Evolutionary conservation across 2,888 invertebrate genomes (phyloP).

Genomic region (Yponomeuta evonymella): DNA sequence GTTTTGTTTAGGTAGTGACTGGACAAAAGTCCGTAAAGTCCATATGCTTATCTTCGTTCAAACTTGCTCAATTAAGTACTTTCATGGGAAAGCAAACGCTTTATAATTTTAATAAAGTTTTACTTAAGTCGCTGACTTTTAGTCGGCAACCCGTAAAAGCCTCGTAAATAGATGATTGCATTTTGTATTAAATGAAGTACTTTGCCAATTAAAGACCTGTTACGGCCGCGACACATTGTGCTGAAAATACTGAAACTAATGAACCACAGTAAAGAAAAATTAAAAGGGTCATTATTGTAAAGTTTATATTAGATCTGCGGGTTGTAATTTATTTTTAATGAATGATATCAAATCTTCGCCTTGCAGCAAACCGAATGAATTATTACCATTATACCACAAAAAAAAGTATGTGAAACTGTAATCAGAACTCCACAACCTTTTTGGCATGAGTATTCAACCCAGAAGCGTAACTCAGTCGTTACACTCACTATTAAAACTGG

Average conservation of each 20-base stretch:
- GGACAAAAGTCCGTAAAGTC: not conserved
- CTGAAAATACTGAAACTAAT: not conserved
- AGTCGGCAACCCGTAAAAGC: not conserved
- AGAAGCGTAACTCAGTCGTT: not conserved
- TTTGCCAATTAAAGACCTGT: not conserved
- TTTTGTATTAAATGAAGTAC: not conserved
- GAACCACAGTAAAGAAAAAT: not conserved
- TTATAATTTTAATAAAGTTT: not conserved
- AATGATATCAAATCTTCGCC: not conserved
- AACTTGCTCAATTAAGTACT: not conserved
- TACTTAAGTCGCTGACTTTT: not conserved
- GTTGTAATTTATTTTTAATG: not conserved
- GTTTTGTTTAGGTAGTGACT: not conserved
- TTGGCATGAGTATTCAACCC: not conserved
- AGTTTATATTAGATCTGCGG: not conserved
- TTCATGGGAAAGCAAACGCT: slow-evolving; percentile 8
- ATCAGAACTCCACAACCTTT: not conserved
- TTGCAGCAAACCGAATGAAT: not conserved
- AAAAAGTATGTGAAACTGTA: not conserved
- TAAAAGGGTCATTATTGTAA: not conserved
- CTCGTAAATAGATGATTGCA: not conserved
- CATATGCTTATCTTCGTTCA: not conserved
- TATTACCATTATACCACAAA: not conserved
- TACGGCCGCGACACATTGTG: not conserved
- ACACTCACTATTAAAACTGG: too few relatives aligned